phyloP scores from a whole-genome alignment of 2,888 invertebrate genomes.

The Caenorhabditis parvicauda region DNA sequence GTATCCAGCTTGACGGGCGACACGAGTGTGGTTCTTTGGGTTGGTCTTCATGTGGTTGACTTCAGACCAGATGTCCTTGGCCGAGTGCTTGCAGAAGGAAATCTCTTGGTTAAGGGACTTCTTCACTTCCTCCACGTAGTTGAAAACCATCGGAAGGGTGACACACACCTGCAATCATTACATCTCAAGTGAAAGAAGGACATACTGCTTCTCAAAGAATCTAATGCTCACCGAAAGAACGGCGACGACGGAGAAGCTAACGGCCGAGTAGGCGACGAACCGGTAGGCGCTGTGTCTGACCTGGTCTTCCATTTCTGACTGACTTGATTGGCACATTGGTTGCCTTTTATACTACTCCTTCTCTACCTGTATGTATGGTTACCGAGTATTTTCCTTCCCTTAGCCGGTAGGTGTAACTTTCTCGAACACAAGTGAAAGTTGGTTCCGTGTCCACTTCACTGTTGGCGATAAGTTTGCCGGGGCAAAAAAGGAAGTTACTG shows the following conservation, averaged over 20 bases:
- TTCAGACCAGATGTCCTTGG: conserved; percentile 45
- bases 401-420: no score
- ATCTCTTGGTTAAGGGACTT: conserved; percentile 29
- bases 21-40: conserved; percentile 26
- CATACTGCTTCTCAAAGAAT: not conserved
- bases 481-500: no score
- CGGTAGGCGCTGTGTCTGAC: conserved; percentile 19
- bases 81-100: conserved; percentile 37
- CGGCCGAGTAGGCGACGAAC: conserved; percentile 26
- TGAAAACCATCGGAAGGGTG: conserved; percentile 32
- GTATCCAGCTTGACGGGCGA: conserved; percentile 40
- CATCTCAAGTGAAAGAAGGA: not conserved
- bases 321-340: no score
- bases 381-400: no score
- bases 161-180: conserved; percentile 22
- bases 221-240: conserved; percentile 18
- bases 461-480: no score
- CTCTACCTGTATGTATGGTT: no score
- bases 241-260: conserved; percentile 25
- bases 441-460: no score
- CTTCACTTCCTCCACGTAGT: conserved; percentile 31
- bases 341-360: no score
- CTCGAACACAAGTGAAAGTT: no score
- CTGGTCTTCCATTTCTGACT: conserved; percentile 21
- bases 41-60: conserved; percentile 36